Conservation (phyloP, 2,888 invertebrate genomes). For the Baccha elongata region DNA sequence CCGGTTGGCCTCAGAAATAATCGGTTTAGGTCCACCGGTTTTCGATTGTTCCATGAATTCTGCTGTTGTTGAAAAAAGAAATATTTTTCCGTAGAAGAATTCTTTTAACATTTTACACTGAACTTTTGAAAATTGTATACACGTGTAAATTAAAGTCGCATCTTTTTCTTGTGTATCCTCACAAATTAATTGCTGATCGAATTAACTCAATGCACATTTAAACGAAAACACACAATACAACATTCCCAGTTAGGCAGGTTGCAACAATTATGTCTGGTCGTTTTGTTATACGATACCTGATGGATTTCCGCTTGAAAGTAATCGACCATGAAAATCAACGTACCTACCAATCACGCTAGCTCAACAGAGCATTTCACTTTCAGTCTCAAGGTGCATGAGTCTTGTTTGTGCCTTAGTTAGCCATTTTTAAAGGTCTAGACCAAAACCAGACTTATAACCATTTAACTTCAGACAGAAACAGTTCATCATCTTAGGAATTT, state of each 20-base stretch:
- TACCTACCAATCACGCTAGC: conserved; percentile 51
- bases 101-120: no score
- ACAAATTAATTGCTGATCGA: not conserved
- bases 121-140: no score
- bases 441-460: conserved; percentile 17
- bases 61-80: no score
- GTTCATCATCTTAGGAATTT: conserved; percentile 51
- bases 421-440: conserved; percentile 60
- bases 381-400: conserved; percentile 52
- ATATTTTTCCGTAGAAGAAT: no score
- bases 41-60: no score
- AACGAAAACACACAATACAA: conserved; percentile 2
- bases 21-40: no score
- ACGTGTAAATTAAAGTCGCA: no score
- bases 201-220: not conserved
- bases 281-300: conserved; percentile 51
- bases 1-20: no score
- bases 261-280: conserved; percentile 2
- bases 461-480: conserved; percentile 18
- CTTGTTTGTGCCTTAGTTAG: conserved; percentile 34
- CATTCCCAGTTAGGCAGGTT: not conserved
- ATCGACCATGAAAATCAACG: conserved; percentile 64
- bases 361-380: conserved; percentile 62
- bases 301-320: conserved; percentile 68
- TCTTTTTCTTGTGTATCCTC: no score